Percentiles rank a stretch among this genome's conserved stretches.
These are phyloP conservation scores for Ophion obscuratus DNA, from an alignment of 2,888 invertebrate genomes.

Conservation along the genomic window DNA sequence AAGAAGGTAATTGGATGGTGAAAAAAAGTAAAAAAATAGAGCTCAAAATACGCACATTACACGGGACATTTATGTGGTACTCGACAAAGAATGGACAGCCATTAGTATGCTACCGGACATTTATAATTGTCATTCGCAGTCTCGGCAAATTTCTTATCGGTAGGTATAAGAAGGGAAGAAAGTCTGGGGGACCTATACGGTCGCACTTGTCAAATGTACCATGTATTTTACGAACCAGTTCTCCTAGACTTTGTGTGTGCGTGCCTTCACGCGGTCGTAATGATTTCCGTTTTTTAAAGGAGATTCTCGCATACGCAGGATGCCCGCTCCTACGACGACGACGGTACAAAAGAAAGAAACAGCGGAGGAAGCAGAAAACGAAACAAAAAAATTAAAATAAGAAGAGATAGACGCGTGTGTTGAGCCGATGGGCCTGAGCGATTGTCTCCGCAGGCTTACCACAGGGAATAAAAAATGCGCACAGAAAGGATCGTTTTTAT, in stretches of 20 bases:
- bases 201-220: constrained; percentile 29
- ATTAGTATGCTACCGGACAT: constrained; percentile 61
- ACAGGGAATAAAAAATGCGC: constrained; percentile 53
- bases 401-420: constrained; percentile 39
- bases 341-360: constrained; percentile 10
- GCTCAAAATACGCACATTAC: neutral
- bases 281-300: constrained; percentile 68
- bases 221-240: constrained; percentile 46
- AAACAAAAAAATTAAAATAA: constrained; percentile 20
- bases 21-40: too few species aligned
- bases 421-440: constrained; percentile 61
- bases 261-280: constrained; percentile 49
- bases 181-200: constrained; percentile 26
- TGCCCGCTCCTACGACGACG: constrained; percentile 34
- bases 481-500: constrained; percentile 54
- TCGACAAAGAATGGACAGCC: constrained; percentile 55
- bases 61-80: constrained; percentile 14
- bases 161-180: constrained; percentile 35
- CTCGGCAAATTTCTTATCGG: constrained; percentile 60
- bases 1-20: too few species aligned
- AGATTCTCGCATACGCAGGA: constrained; percentile 64
- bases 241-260: constrained; percentile 49
- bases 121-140: constrained; percentile 65
- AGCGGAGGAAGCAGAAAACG: neutral
- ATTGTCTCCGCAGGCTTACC: constrained; percentile 62